Conservation (phyloP, 1,140 invertebrate species). For the Diploscapter pachys region DNA sequence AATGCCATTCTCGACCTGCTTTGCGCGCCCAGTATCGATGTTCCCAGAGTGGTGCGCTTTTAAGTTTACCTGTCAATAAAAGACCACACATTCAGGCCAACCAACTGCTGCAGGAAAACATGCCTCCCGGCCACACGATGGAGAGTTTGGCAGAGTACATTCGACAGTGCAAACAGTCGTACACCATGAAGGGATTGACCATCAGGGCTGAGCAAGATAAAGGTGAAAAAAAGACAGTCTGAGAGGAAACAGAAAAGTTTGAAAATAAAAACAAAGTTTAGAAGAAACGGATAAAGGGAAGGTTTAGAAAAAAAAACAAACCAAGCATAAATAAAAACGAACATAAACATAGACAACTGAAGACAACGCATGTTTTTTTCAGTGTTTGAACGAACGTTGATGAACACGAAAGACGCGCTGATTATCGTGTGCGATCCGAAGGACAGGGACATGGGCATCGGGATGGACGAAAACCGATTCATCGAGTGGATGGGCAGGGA, state of each 20-base stretch:
- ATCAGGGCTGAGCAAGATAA: slow-evolving; percentile 56
- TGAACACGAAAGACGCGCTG: slow-evolving; percentile 50
- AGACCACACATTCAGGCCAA: slow-evolving; percentile 24
- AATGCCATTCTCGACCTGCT: slow-evolving; percentile 50
- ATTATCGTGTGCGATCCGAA: slow-evolving; percentile 53
- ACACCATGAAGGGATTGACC: slow-evolving; percentile 51
- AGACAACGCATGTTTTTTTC: too few species aligned
- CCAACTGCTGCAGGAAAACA: slow-evolving; percentile 53
- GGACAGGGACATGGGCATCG: slow-evolving; percentile 52
- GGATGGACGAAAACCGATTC: slow-evolving; percentile 54
- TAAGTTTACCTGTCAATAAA: not conserved
- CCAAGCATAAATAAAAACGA: too few species aligned
- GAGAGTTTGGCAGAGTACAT: slow-evolving; percentile 48
- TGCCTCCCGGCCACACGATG: slow-evolving; percentile 51
- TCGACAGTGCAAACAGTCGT: slow-evolving; percentile 40
- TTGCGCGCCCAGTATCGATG: slow-evolving; percentile 46
- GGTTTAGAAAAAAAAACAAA: too few species aligned
- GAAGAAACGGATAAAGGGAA: too few species aligned
- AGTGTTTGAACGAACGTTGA: slow-evolving; percentile 49
- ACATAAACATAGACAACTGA: too few species aligned
- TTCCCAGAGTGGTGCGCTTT: slow-evolving; percentile 29
- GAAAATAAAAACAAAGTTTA: too few species aligned
- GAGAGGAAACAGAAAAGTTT: too few species aligned
- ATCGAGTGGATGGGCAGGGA: slow-evolving; percentile 36
- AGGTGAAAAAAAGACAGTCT: slow-evolving; percentile 28